Percentiles rank a stretch among this genome's conserved stretches.
Evolutionary conservation across 2,888 invertebrate genomes (phyloP).

Genomic region (Lepidocyrtoides sp.): DNA sequence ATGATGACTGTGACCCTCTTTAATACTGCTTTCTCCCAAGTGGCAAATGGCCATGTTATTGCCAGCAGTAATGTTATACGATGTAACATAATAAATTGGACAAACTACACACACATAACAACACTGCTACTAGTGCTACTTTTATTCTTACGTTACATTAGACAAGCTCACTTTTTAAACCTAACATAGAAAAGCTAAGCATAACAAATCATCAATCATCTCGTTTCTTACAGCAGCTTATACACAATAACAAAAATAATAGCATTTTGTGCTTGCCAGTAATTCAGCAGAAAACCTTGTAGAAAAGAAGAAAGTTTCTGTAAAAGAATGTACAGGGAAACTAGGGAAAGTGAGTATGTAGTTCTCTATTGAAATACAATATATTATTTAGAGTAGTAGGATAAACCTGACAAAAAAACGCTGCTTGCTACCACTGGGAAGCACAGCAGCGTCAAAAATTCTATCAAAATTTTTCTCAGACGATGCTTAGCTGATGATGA

Average conservation of each 20-base stretch:
- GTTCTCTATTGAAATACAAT: background rate
- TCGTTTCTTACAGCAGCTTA: constrained; percentile 28
- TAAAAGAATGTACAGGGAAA: background rate
- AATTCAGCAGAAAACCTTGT: background rate
- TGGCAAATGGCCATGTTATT: constrained; percentile 29
- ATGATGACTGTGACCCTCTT: constrained; percentile 45
- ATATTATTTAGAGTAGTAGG: too few species aligned
- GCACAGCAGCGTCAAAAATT: too few species aligned
- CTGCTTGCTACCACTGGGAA: too few species aligned
- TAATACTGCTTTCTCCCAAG: constrained; percentile 52
- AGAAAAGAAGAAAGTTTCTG: too few species aligned
- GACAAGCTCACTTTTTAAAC: too few species aligned
- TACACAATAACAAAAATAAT: constrained; percentile 44
- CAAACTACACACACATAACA: background rate
- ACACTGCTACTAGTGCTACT: background rate
- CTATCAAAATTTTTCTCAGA: background rate
- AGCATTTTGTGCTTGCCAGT: constrained; percentile 49
- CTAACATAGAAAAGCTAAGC: too few species aligned
- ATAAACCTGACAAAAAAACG: background rate
- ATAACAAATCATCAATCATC: constrained; percentile 75
- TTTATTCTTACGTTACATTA: background rate
- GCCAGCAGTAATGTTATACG: background rate
- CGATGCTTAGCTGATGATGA: background rate
- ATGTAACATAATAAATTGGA: background rate
- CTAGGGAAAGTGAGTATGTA: background rate